These are phyloP conservation scores for Synaphobranchus kaupii DNA, from an alignment of 2,797 vertebrate genomes.

Conservation along the genomic window DNA sequence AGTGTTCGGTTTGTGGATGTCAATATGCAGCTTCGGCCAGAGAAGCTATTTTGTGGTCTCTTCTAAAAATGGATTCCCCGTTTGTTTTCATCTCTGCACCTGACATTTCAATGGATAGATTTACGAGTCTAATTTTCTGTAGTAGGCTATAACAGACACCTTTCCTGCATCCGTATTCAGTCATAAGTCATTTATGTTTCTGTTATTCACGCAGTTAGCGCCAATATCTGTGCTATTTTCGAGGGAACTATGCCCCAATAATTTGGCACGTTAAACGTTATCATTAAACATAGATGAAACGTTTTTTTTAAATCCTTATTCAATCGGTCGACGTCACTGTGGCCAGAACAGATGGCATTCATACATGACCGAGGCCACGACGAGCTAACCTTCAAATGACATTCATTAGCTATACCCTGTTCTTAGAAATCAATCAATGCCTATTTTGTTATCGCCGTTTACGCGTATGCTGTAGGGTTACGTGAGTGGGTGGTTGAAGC, in stretches of 20 bases:
- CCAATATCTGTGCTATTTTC: not conserved
- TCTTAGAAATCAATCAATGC: not conserved
- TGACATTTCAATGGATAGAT: not conserved
- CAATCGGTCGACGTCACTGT: not conserved
- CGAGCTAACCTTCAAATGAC: constrained; percentile 32
- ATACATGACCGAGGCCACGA: not conserved
- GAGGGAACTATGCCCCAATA: not conserved
- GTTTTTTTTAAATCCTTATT: not conserved
- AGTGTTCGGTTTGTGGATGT: not conserved
- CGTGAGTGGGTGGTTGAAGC: not conserved
- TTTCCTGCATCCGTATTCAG: not conserved
- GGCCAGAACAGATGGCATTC: constrained; percentile 19
- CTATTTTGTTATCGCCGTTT: not conserved
- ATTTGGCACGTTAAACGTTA: not conserved
- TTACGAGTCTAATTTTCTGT: not conserved
- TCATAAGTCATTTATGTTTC: not conserved
- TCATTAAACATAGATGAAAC: not conserved
- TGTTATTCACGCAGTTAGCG: not conserved
- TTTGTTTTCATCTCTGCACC: not conserved
- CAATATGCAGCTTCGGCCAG: not conserved
- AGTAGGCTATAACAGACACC: not conserved
- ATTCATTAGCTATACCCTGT: not conserved
- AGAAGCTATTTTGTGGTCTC: not conserved
- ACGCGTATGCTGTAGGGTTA: not conserved
- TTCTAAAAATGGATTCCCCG: not conserved